A percentile compares a stretch with the other conserved stretches of the same genome.
Conservation (phyloP, 2,888 invertebrate genomes). For the Drosophila phalerata region DNA sequence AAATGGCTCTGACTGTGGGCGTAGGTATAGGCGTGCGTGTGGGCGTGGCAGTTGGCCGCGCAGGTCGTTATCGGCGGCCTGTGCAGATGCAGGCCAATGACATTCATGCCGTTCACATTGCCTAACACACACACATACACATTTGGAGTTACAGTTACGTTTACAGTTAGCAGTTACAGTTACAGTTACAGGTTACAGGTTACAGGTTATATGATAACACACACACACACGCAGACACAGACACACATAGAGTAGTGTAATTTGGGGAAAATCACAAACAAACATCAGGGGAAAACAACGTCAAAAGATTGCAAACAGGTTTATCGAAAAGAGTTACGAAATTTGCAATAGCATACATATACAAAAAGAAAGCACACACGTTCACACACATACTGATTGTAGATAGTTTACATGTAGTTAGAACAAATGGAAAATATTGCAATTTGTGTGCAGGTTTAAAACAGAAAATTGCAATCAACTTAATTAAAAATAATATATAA, state of each 20-base stretch:
- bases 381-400: not conserved
- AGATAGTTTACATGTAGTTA: not conserved
- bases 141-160: conserved; percentile 47
- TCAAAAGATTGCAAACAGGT: conserved; percentile 12
- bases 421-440: not conserved
- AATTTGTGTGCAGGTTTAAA: conserved; percentile 13
- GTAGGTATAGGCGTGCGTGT: conserved; percentile 47
- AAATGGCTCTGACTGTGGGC: conserved; percentile 58
- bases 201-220: conserved; percentile 22
- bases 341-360: conserved; percentile 24
- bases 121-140: conserved; percentile 86
- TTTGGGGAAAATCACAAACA: not conserved
- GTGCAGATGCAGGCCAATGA: conserved; percentile 88
- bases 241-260: not conserved
- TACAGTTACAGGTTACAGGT: conserved; percentile 19
- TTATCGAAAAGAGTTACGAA: conserved; percentile 16
- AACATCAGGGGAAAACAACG: conserved; percentile 45
- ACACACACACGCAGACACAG: conserved; percentile 36
- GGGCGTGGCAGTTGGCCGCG: conserved; percentile 62
- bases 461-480: not conserved
- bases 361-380: conserved; percentile 19
- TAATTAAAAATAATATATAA: not conserved
- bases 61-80: conserved; percentile 81
- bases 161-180: conserved; percentile 33
- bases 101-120: conserved; percentile 90